Percentiles rank a stretch among this genome's conserved stretches.
These are phyloP conservation scores for Hypothenemus hampei DNA, from an alignment of 1,140 invertebrate genomes.

Conservation along the genomic window DNA sequence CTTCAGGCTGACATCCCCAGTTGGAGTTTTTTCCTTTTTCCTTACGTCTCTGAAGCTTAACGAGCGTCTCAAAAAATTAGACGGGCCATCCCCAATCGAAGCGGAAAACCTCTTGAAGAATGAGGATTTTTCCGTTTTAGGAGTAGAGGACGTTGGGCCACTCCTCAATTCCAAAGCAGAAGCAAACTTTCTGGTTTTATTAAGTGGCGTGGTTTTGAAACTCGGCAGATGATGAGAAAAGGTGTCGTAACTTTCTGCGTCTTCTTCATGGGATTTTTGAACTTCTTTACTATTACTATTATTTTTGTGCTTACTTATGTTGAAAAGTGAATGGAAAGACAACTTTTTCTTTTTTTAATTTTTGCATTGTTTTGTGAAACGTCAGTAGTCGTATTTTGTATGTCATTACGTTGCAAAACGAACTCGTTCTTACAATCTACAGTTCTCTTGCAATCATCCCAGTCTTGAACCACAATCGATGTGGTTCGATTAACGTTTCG, in stretches of 20 bases:
- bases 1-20: slow-evolving; percentile 33
- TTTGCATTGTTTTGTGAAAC: slow-evolving; percentile 10
- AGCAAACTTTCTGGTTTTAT: slow-evolving; percentile 32
- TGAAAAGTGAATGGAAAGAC: slow-evolving; percentile 30
- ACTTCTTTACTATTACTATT: too few relatives aligned
- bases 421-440: slow-evolving; percentile 26
- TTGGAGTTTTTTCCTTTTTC: slow-evolving; percentile 31
- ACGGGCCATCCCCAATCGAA: slow-evolving; percentile 34
- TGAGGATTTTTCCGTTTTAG: slow-evolving; percentile 30
- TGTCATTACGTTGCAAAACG: slow-evolving; percentile 9
- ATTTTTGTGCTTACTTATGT: slow-evolving; percentile 27
- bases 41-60: slow-evolving; percentile 39
- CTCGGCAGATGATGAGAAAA: slow-evolving; percentile 28
- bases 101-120: slow-evolving; percentile 36
- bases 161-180: slow-evolving; percentile 37
- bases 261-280: slow-evolving; percentile 26
- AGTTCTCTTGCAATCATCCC: slow-evolving; percentile 1
- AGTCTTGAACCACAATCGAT: slow-evolving; percentile 26
- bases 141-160: slow-evolving; percentile 6
- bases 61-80: slow-evolving; percentile 36
- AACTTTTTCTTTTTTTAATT: slow-evolving; percentile 32
- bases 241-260: slow-evolving; percentile 30
- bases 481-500: too few relatives aligned
- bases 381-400: background rate
- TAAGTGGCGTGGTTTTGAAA: slow-evolving; percentile 18